Conservation (phyloP, 1,140 invertebrate species). For the Oscheius sp. region DNA sequence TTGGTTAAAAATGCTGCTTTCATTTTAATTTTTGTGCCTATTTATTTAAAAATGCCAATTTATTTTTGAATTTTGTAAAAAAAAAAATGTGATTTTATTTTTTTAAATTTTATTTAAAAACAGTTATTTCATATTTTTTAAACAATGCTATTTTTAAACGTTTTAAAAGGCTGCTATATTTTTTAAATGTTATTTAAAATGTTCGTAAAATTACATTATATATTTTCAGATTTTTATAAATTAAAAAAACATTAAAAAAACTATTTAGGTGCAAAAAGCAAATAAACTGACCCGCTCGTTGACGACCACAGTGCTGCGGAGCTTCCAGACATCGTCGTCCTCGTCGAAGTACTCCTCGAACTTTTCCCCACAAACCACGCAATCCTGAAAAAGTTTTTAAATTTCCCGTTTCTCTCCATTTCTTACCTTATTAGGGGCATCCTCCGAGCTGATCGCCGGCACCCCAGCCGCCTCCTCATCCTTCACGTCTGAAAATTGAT, state of each 20-base stretch:
- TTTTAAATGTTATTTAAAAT: too few relatives aligned
- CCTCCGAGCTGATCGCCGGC: neutral
- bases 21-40: too few relatives aligned
- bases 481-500: conserved; percentile 30
- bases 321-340: conserved; percentile 52
- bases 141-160: too few relatives aligned
- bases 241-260: too few relatives aligned
- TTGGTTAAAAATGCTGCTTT: too few relatives aligned
- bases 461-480: conserved; percentile 40
- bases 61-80: neutral
- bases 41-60: neutral
- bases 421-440: conserved; percentile 17
- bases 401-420: conserved; percentile 6
- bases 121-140: too few relatives aligned
- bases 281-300: conserved; percentile 24
- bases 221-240: too few relatives aligned
- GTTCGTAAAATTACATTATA: too few relatives aligned
- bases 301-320: conserved; percentile 44
- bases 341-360: conserved; percentile 58
- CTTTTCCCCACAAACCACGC: conserved; percentile 52
- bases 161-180: too few relatives aligned
- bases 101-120: too few relatives aligned
- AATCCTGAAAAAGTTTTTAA: conserved; percentile 42
- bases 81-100: too few relatives aligned
- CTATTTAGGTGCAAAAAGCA: too few relatives aligned